Base-by-base conservation (phyloP, 2,113 vertebrate species). In the Ctenomys sociabilis region DNA sequence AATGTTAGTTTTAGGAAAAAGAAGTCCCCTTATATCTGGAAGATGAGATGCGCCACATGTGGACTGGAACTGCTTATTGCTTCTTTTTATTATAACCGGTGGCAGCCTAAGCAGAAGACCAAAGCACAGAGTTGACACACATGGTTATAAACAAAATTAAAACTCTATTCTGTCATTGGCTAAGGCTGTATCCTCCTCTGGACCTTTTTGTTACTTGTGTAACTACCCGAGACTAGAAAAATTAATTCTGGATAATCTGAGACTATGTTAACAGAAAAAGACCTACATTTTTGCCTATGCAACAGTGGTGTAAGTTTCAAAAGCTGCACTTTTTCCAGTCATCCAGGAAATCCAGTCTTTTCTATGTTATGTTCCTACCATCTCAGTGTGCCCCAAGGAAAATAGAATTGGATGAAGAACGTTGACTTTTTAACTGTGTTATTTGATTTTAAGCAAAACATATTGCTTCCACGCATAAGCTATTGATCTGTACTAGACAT, bases 371-470 rank as follows among this genome's bases (percentile, higher is more conserved):
- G 54, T 86, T 92, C 26, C 2, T 72, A 59, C 0, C 9, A 35
- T 83, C 26, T 82, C 52, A 78, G 13, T 4, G 30, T 92, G 40
- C 82, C n/a, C 2, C 8, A 54, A 54, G 13, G 10, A 32, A 86
- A n/a, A 77, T 30, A 83, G 22, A 89, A 19, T 66, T n/a, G 81
- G n/a, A 66, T 52, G n/a, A 86, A n/a, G 32, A 81, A 75, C 80
- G 30, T 73, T 68, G 49, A 2, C n/a, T 1, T 94, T 93, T 93
- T 57, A 35, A 94, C 1, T 91, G 8, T 9, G 10, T 93, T 82
- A 26, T 11, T 61, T 75, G 24, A 13, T 61, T 90, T 21, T 43
- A 92, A 97, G 40, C 57, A 61, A 92, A 93, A 85, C 24, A 72
- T 59, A 68, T 85, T 40, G 2, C 40, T 95, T 61, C 24, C 4